A percentile compares a stretch with the other conserved stretches of the same genome.
These are phyloP conservation scores for Panorpa germanica DNA, from an alignment of 2,888 invertebrate genomes.

Conservation along the genomic window DNA sequence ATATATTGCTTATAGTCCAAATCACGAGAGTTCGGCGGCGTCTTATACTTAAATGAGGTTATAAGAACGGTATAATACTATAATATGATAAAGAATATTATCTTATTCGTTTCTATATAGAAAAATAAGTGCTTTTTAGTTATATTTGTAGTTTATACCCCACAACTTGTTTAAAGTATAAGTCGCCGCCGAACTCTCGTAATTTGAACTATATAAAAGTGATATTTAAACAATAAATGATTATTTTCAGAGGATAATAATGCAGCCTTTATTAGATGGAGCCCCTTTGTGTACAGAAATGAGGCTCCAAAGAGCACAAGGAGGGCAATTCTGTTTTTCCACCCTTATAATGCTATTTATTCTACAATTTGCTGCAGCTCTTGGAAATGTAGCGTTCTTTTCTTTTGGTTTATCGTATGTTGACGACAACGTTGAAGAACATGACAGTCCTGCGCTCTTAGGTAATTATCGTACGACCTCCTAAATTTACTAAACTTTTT, in stretches of 20 bases:
- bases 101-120: no score
- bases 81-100: no score
- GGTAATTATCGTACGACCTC: slow-evolving; percentile 15
- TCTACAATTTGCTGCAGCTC: slow-evolving; percentile 27
- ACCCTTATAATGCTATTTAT: slow-evolving; percentile 26
- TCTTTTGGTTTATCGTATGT: slow-evolving; percentile 36
- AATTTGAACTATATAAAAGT: slow-evolving; percentile 3
- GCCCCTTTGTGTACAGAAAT: no score
- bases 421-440: slow-evolving; percentile 35
- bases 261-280: slow-evolving; percentile 9
- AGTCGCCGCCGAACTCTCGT: slow-evolving; percentile 7
- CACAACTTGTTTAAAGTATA: slow-evolving; percentile 4
- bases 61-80: no score
- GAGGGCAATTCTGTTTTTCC: no score
- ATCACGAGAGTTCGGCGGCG: no score
- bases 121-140: no score
- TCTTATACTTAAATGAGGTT: no score
- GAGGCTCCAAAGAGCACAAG: no score
- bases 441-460: slow-evolving; percentile 28
- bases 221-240: slow-evolving; percentile 4
- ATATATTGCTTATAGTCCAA: not conserved
- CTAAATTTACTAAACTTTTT: not conserved
- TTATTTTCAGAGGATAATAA: slow-evolving; percentile 7
- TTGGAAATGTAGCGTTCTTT: slow-evolving; percentile 29
- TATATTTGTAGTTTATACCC: not conserved